Percentiles rank a stretch among this genome's conserved stretches.
These are phyloP conservation scores for Olivierus martensii DNA, from an alignment of 1,140 invertebrate genomes.

Conservation along the genomic window DNA sequence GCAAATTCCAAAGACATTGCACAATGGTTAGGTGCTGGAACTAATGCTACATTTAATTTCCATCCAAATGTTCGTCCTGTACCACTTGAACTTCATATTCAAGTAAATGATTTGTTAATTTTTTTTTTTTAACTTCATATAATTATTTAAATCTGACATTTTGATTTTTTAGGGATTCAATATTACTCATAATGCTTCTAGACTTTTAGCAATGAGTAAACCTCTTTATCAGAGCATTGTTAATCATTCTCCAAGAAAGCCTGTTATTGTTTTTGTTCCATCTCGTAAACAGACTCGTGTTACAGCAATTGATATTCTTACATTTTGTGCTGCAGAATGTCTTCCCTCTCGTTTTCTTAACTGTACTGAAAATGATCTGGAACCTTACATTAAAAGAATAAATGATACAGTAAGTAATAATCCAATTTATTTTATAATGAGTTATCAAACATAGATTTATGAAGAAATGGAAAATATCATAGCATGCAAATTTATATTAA, in stretches of 20 bases:
- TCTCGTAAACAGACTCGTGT: constrained; percentile 82
- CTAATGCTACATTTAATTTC: constrained; percentile 93
- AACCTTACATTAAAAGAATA: constrained; percentile 73
- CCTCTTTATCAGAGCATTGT: constrained; percentile 92
- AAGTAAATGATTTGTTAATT: constrained; percentile 29
- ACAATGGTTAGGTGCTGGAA: constrained; percentile 90
- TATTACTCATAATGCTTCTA: constrained; percentile 89
- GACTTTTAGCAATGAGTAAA: constrained; percentile 93
- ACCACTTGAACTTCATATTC: constrained; percentile 87
- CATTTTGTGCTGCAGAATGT: constrained; percentile 77
- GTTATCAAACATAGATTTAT: constrained; percentile 1
- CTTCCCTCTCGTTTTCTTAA: constrained; percentile 76
- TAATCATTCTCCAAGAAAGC: constrained; percentile 70
- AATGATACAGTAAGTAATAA: constrained; percentile 49
- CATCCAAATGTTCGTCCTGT: constrained; percentile 93
- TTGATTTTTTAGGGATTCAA: constrained; percentile 63
- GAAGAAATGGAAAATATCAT: not conserved
- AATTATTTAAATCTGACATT: not conserved
- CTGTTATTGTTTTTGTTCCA: constrained; percentile 93
- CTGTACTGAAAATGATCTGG: constrained; percentile 66
- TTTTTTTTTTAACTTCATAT: not conserved
- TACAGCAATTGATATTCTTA: constrained; percentile 88
- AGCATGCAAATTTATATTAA: no score
- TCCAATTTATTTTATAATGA: constrained; percentile 22
- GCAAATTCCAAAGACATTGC: constrained; percentile 91